Percentiles rank a stretch among this genome's conserved stretches.
phyloP scores from a whole-genome alignment of 2,888 invertebrate species.

The Bombylius major region DNA sequence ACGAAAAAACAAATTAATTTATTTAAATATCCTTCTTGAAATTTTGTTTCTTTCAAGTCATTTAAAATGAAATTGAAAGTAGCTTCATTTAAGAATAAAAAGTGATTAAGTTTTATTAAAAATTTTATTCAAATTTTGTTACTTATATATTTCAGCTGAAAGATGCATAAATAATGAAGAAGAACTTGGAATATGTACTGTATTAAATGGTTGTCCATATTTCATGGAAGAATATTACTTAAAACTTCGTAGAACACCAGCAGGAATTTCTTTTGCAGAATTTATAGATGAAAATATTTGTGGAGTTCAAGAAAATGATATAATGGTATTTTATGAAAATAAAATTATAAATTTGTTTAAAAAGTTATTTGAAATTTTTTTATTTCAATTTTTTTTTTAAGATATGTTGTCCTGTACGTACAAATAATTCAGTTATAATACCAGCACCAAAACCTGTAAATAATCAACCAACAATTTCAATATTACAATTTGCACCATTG shows the following conservation, averaged over 20 bases:
- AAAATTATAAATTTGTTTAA: background rate
- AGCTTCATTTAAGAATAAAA: too few species aligned
- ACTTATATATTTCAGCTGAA: slow-evolving; percentile 18
- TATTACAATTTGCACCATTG: slow-evolving; percentile 8
- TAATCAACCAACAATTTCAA: background rate
- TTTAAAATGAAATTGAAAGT: too few species aligned
- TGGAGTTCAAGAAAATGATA: slow-evolving; percentile 49
- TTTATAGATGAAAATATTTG: slow-evolving; percentile 53
- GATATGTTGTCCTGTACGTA: slow-evolving; percentile 14
- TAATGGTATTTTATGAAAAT: slow-evolving; percentile 42
- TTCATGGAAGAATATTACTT: slow-evolving; percentile 34
- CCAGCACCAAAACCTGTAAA: background rate
- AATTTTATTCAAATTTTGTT: too few species aligned
- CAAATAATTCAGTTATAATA: background rate
- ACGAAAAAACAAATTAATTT: too few species aligned
- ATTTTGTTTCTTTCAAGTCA: too few species aligned
- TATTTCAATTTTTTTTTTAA: background rate
- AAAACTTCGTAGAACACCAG: slow-evolving; percentile 20
- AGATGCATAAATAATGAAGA: slow-evolving; percentile 41
- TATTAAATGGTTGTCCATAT: slow-evolving; percentile 40
- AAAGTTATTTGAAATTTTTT: background rate
- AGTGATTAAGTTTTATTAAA: too few species aligned
- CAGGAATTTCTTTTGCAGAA: slow-evolving; percentile 30
- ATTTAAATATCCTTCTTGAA: too few species aligned
- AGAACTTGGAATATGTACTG: slow-evolving; percentile 41